Percentiles rank a stretch among this genome's conserved stretches.
These are phyloP conservation scores for Loripinus fragilis DNA, from an alignment of 2,888 invertebrate species.

Conservation along the genomic window DNA sequence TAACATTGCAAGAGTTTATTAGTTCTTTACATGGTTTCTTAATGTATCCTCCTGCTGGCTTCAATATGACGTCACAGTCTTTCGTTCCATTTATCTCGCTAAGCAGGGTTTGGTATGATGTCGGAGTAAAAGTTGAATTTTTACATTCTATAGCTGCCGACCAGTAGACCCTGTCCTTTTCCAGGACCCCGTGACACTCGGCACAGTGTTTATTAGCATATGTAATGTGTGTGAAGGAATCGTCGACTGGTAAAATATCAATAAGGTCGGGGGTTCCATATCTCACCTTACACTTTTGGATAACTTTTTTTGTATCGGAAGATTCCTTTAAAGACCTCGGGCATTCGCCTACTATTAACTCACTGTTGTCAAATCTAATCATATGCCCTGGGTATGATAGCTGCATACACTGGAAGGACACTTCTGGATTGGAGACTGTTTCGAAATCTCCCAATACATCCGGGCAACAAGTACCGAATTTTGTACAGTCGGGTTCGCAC, in stretches of 20 bases:
- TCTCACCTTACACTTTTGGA: background rate
- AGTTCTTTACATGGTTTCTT: background rate
- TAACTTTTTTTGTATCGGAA: background rate
- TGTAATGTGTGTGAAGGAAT: background rate
- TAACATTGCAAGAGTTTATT: conserved; percentile 27
- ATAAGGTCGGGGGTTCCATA: background rate
- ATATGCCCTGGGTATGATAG: background rate
- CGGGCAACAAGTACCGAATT: background rate
- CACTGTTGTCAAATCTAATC: background rate
- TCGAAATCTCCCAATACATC: background rate
- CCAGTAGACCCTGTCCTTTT: background rate
- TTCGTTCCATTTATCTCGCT: background rate
- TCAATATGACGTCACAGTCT: background rate
- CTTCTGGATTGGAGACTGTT: background rate
- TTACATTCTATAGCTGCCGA: background rate
- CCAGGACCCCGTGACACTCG: background rate
- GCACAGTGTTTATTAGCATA: conserved; percentile 1
- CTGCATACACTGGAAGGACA: background rate
- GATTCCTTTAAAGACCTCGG: background rate
- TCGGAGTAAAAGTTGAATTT: background rate
- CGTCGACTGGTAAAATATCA: background rate
- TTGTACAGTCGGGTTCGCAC: background rate
- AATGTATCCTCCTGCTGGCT: background rate
- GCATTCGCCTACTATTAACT: background rate
- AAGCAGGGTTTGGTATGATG: background rate